phyloP scores from a whole-genome alignment of 2,797 vertebrate genomes.

The Selene dorsalis region DNA sequence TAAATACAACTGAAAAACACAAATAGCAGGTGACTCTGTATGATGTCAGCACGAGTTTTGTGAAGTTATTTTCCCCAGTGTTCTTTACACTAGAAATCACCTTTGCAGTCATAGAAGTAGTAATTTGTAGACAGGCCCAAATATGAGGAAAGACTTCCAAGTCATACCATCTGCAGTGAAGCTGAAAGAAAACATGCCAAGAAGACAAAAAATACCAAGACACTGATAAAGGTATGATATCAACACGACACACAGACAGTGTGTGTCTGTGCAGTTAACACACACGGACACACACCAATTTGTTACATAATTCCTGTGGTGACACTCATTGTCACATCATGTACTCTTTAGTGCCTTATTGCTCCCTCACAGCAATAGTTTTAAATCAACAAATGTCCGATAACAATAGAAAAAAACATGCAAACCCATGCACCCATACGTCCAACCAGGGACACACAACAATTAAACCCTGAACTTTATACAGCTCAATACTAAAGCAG shows the following conservation, averaged over 20 bases:
- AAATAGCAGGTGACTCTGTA: background rate
- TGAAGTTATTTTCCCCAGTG: background rate
- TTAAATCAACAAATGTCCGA: too few relatives aligned
- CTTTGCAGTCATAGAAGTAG: background rate
- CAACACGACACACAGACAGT: background rate
- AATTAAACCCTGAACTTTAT: too few relatives aligned
- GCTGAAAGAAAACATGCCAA: background rate
- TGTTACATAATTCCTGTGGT: background rate
- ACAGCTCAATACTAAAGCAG: too few relatives aligned
- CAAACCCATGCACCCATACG: too few relatives aligned
- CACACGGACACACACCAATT: background rate
- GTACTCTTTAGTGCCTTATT: background rate
- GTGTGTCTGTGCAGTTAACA: too few relatives aligned
- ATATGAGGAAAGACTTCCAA: constrained; percentile 25
- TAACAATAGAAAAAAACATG: too few relatives aligned
- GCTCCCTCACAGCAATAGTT: too few relatives aligned
- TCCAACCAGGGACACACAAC: too few relatives aligned
- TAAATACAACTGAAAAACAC: background rate
- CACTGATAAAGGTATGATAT: background rate
- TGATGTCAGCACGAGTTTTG: background rate
- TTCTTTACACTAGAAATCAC: background rate
- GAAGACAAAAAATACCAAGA: background rate
- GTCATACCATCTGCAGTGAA: background rate
- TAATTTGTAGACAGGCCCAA: background rate
- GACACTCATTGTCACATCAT: background rate